phyloP scores from a whole-genome alignment of 2,113 vertebrate species.

The Oryzias melastigma region DNA sequence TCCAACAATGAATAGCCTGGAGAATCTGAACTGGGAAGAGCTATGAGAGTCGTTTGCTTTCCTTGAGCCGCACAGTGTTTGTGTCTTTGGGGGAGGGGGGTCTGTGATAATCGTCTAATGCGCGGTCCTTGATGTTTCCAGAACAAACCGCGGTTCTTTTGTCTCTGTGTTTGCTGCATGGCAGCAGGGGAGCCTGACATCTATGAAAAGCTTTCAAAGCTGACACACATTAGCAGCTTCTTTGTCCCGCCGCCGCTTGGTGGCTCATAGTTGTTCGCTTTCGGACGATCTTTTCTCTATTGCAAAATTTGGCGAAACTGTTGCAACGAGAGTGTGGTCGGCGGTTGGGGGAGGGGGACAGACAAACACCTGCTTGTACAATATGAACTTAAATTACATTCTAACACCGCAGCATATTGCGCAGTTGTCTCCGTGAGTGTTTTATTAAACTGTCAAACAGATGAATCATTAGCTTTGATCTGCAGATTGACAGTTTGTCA shows the following conservation, averaged over 20 bases:
- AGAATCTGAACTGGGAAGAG: constrained; percentile 34
- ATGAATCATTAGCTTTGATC: constrained; percentile 67
- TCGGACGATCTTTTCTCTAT: too few relatives aligned
- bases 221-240: not conserved
- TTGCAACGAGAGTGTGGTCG: not conserved
- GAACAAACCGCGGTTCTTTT: constrained; percentile 44
- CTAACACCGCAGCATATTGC: constrained; percentile 25
- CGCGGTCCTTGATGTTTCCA: constrained; percentile 41
- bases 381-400: constrained; percentile 24
- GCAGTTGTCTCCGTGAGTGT: constrained; percentile 42
- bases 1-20: constrained; percentile 47
- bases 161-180: constrained; percentile 25
- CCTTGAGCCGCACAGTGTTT: constrained; percentile 35
- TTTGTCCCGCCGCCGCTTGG: not conserved
- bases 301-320: too few relatives aligned
- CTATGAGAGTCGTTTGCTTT: constrained; percentile 11
- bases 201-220: constrained; percentile 12
- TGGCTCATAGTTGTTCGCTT: constrained; percentile 2
- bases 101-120: constrained; percentile 36
- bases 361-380: constrained; percentile 34
- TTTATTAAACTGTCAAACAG: constrained; percentile 66
- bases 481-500: constrained; percentile 72
- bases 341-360: not conserved
- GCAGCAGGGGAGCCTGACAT: constrained; percentile 13
- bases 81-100: constrained; percentile 21